A percentile compares a stretch with the other conserved stretches of the same genome.
Conservation (phyloP, 2,888 invertebrate genomes). For the Eledona agricola region DNA sequence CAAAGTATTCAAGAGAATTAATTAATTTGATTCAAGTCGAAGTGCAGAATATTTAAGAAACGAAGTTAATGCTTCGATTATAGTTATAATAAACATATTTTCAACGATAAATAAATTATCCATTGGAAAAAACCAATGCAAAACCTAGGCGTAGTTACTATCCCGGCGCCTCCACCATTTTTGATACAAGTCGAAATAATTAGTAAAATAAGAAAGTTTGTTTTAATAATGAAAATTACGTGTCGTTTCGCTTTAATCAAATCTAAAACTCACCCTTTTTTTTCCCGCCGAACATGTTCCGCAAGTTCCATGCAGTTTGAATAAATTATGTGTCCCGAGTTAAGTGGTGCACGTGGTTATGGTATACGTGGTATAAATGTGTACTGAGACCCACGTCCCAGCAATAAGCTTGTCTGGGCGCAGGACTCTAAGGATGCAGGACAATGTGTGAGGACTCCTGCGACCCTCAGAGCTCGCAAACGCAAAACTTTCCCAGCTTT, state of each 20-base stretch:
- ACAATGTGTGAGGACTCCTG: constrained; percentile 28
- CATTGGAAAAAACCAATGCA: too few relatives aligned
- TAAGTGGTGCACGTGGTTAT: constrained; percentile 24
- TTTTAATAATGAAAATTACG: too few relatives aligned
- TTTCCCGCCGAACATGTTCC: constrained; percentile 35
- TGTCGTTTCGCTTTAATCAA: too few relatives aligned
- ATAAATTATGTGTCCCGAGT: constrained; percentile 3
- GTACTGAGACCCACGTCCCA: constrained; percentile 26
- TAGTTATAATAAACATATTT: too few relatives aligned
- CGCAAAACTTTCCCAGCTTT: constrained; percentile 35
- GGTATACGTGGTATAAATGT: constrained; percentile 19
- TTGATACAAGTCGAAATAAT: too few relatives aligned
- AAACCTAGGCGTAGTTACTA: constrained; percentile 1
- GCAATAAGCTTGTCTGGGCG: constrained; percentile 13
- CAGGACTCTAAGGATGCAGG: constrained; percentile 30
- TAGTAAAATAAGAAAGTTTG: too few relatives aligned
- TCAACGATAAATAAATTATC: too few relatives aligned
- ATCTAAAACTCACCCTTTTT: constrained; percentile 34
- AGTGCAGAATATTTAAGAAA: too few relatives aligned
- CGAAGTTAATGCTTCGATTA: too few relatives aligned
- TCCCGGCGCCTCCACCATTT: constrained; percentile 32
- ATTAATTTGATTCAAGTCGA: too few relatives aligned
- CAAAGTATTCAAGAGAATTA: too few relatives aligned
- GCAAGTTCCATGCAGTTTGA: constrained; percentile 25
- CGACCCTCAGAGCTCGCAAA: constrained; percentile 29